A percentile compares a stretch with the other conserved stretches of the same genome.
phyloP scores from a whole-genome alignment of 1,140 invertebrate genomes.

The Penaeus japonicus region DNA sequence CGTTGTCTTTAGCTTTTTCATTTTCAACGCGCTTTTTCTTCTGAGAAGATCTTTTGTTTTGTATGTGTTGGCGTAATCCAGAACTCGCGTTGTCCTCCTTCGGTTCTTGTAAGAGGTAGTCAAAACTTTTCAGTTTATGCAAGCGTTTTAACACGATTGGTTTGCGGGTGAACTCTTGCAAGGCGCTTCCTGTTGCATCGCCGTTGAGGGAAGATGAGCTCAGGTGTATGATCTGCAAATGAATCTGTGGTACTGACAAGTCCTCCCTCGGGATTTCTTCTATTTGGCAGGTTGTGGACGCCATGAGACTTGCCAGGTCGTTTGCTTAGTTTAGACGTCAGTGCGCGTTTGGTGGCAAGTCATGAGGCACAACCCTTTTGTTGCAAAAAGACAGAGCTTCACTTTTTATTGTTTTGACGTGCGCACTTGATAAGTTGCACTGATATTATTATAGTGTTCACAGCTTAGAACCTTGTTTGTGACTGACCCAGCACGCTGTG shows the following conservation, averaged over 20 bases:
- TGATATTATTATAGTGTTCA: constrained; percentile 4
- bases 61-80: not conserved
- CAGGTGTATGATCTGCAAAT: constrained; percentile 39
- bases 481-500: constrained; percentile 35
- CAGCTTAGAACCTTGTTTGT: constrained; percentile 27
- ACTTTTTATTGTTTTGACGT: too few species aligned
- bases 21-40: not conserved
- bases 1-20: not conserved
- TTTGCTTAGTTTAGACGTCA: not conserved
- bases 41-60: not conserved
- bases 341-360: not conserved
- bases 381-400: too few species aligned
- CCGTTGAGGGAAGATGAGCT: constrained; percentile 15
- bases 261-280: constrained; percentile 36
- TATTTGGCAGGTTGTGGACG: constrained; percentile 2
- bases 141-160: not conserved
- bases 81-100: too few species aligned
- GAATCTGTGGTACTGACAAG: constrained; percentile 20
- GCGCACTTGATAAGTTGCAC: too few species aligned
- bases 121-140: constrained; percentile 19
- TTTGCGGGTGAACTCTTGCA: not conserved
- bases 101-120: not conserved
- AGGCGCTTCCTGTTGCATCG: not conserved
- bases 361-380: too few species aligned
- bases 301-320: not conserved